Base-by-base conservation (phyloP, 2,888 invertebrate genomes). In the Clanis bilineata region DNA sequence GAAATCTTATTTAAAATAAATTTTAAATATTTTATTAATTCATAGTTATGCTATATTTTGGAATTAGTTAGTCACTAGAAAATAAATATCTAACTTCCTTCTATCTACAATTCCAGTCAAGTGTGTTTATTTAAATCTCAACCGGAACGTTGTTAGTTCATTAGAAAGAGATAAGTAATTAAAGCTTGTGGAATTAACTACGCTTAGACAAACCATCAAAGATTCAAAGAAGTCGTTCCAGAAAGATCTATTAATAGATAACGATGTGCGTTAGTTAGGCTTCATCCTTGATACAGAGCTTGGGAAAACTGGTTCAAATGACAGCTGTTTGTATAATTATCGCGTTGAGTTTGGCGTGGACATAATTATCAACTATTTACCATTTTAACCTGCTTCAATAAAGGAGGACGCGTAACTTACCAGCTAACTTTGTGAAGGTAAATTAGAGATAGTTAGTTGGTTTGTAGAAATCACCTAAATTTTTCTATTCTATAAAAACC, bases 91-190 rank as follows among this genome's bases (percentile, higher is more conserved):
- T 36, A 10, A 2, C 7, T 41, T 18, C 9, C 6, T 18, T 18
- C 4, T 41, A 18, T 18, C 9, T 18, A 18, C 41, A 18, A 18
- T 7, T 41, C 36, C 12, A 1, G 7, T 41, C 18, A 41, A 41
- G 5, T 6, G 18, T 15, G 15, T 39, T 41, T 41, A 41, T 28
- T 51, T 10, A 10, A 15, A 15, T 7, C 15, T n/a, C 7, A 47
- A 28, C 47, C 23, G 3, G 12, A 2, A 44, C 10, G 18, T 22
- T 15, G 15, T 47, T 28, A 15, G 7, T 9, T 51, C 47, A 18
- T 51, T 32, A 32, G 32, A 51, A 51, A 32, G 32, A 32, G 45
- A 57, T 45, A 57, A 28, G 57, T 32, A 57, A 57, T 57, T 44
- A 45, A 36, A 44, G 36, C 28, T 44, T 45, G 45, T 22, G 28